A percentile compares a stretch with the other conserved stretches of the same genome.
These are phyloP conservation scores for Dioctria linearis DNA, from an alignment of 2,888 invertebrate species.

Conservation along the genomic window DNA sequence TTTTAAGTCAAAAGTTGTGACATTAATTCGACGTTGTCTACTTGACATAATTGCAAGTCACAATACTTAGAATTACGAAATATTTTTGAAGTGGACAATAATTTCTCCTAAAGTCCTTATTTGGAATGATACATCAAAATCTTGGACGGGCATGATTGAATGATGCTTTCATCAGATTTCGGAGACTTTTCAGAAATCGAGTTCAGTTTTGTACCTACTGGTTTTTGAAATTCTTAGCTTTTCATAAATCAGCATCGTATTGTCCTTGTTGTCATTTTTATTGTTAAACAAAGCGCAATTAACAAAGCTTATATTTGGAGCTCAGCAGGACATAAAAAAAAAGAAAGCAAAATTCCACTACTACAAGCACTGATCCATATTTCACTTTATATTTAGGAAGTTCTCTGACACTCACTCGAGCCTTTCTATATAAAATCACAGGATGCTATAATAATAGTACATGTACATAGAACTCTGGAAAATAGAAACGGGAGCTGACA, in stretches of 20 bases:
- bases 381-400: slow-evolving; percentile 22
- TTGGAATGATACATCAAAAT: slow-evolving; percentile 30
- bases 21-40: background rate
- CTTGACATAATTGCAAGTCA: too few relatives aligned
- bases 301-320: slow-evolving; percentile 25
- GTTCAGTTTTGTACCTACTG: too few relatives aligned
- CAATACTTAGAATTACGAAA: background rate
- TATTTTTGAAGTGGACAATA: background rate
- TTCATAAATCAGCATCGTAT: slow-evolving; percentile 34
- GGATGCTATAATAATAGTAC: background rate
- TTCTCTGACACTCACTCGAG: slow-evolving; percentile 13
- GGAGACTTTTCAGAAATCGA: background rate
- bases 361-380: slow-evolving; percentile 15
- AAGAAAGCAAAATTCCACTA: background rate
- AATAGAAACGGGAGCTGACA: background rate
- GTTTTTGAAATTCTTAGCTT: background rate
- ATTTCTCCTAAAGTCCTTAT: background rate
- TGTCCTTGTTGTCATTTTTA: slow-evolving; percentile 40
- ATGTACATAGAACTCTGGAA: background rate
- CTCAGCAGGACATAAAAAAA: background rate
- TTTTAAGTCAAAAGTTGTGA: background rate
- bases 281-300: slow-evolving; percentile 49
- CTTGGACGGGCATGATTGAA: slow-evolving; percentile 13
- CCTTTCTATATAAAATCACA: slow-evolving; percentile 3
- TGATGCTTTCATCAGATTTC: background rate